A percentile compares a stretch with the other conserved stretches of the same genome.
Evolutionary conservation across 2,113 vertebrate species (phyloP).

Genomic region (Miniopterus natalensis): DNA sequence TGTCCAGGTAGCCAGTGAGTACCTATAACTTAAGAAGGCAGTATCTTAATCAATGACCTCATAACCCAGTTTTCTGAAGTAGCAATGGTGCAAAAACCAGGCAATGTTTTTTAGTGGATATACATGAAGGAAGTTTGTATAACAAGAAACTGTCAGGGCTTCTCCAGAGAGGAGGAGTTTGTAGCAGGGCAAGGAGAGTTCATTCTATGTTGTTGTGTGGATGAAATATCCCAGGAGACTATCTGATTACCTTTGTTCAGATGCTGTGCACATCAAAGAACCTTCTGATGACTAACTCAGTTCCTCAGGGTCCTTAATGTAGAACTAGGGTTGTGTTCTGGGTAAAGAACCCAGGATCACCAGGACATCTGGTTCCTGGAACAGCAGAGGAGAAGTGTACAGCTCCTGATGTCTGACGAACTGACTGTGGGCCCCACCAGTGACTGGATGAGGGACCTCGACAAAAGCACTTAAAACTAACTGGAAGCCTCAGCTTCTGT

Average conservation of each 20-base stretch:
- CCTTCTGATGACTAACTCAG: conserved; percentile 61
- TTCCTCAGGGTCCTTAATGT: conserved; percentile 40
- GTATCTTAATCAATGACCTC: conserved; percentile 14
- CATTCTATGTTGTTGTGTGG: not conserved
- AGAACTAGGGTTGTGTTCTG: not conserved
- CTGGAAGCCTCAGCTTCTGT: not conserved
- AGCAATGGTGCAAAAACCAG: not conserved
- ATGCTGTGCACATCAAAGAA: conserved; percentile 70
- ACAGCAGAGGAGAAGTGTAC: not conserved
- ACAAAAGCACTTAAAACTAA: not conserved
- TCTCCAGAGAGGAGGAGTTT: conserved; percentile 33
- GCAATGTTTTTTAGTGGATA: not conserved
- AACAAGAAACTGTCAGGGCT: conserved; percentile 19
- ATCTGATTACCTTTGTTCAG: conserved; percentile 76
- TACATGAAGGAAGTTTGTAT: not conserved
- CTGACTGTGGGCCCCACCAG: not conserved
- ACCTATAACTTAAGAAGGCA: not conserved
- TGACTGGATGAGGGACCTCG: not conserved
- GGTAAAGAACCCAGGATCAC: conserved; percentile 26
- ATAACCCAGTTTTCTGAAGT: conserved; percentile 47
- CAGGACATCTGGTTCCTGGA: conserved; percentile 17
- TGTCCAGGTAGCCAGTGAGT: not conserved
- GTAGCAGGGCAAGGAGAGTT: conserved; percentile 53
- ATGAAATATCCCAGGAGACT: conserved; percentile 64
- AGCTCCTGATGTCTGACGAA: not conserved